Conservation (phyloP, 2,888 invertebrate species). For the Amphipyra tragopoginis region DNA sequence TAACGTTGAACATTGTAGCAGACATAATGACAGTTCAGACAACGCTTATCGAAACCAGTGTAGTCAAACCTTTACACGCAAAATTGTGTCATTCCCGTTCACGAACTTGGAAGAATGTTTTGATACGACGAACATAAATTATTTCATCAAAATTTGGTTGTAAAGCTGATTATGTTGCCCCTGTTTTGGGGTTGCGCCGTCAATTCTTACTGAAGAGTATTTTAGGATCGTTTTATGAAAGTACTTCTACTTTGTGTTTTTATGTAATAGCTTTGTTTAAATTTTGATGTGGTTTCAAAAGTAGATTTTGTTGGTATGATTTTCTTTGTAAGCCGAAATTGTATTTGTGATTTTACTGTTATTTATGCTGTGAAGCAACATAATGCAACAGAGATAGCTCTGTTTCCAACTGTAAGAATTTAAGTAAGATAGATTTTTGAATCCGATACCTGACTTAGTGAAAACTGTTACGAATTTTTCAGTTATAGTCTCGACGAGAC, state of each 20-base stretch:
- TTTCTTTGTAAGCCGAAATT: too few species aligned
- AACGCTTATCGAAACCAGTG: slow-evolving; percentile 6
- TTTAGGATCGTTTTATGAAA: slow-evolving; percentile 26
- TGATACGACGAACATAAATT: slow-evolving; percentile 54
- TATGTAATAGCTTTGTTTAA: slow-evolving; percentile 29
- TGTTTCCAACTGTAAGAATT: not conserved
- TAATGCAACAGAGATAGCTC: too few species aligned
- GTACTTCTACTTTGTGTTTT: slow-evolving; percentile 21
- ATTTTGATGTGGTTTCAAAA: slow-evolving; percentile 36
- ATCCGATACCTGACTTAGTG: too few species aligned
- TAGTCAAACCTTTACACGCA: slow-evolving; percentile 11
- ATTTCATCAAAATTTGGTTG: slow-evolving; percentile 53
- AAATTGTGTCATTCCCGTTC: slow-evolving; percentile 41
- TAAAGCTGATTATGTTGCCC: slow-evolving; percentile 54
- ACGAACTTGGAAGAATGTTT: slow-evolving; percentile 51
- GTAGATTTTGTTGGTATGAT: not conserved
- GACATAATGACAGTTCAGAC: not conserved
- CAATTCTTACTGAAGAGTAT: slow-evolving; percentile 35
- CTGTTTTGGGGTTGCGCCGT: slow-evolving; percentile 24
- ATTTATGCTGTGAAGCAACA: too few species aligned
- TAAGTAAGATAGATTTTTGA: too few species aligned
- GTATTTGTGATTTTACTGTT: too few species aligned
- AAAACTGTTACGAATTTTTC: too few species aligned
- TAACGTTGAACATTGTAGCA: not conserved
- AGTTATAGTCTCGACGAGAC: too few species aligned